phyloP scores from a whole-genome alignment of 2,888 invertebrate species.

The Gandaritis pyraliata region DNA sequence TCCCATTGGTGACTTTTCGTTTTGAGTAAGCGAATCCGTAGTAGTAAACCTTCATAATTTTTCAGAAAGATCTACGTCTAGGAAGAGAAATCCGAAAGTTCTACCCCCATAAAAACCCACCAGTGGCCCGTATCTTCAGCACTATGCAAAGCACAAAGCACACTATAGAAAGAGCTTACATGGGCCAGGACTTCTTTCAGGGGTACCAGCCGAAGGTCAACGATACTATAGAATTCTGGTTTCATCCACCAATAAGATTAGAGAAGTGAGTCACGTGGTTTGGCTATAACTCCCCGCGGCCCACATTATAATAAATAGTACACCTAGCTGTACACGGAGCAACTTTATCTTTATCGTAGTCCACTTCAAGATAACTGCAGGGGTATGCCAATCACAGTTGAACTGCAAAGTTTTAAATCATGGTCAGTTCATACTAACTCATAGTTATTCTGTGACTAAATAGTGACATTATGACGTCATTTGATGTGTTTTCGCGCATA shows the following conservation, averaged over 20 bases:
- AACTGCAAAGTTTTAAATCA: no score
- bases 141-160: slow-evolving; percentile 92
- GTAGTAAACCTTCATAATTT: not conserved
- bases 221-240: slow-evolving; percentile 92
- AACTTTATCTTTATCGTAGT: no score
- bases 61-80: not conserved
- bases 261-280: no score
- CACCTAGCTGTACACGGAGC: no score
- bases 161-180: slow-evolving; percentile 91
- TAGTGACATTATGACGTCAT: no score
- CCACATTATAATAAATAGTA: no score
- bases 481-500: no score
- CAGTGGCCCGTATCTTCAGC: slow-evolving; percentile 87
- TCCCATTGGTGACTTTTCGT: not conserved
- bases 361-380: no score
- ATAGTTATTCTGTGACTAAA: no score
- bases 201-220: slow-evolving; percentile 93
- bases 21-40: not conserved
- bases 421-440: no score
- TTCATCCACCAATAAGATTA: slow-evolving; percentile 88
- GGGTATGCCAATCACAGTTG: no score
- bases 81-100: slow-evolving; percentile 80
- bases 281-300: no score
- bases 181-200: slow-evolving; percentile 96
- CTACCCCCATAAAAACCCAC: slow-evolving; percentile 90